These are phyloP conservation scores for Melanargia galathea DNA, from an alignment of 2,888 invertebrate species.

Conservation along the genomic window DNA sequence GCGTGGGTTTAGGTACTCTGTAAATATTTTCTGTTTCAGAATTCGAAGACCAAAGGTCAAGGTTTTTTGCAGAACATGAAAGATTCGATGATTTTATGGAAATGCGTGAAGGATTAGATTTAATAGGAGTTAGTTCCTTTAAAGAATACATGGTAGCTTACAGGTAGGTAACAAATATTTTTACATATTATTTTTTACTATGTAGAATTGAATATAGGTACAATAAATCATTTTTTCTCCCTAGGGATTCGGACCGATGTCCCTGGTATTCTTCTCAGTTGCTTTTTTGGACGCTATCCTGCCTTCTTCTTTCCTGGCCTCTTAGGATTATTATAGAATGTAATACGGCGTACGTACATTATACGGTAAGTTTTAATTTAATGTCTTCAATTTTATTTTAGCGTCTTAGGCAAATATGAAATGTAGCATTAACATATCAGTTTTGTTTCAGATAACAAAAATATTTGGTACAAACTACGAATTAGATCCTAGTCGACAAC, in stretches of 20 bases:
- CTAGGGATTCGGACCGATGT: conserved; percentile 74
- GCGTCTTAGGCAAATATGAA: neutral
- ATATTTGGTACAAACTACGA: conserved; percentile 89
- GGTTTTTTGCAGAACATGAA: conserved; percentile 91
- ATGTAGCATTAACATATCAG: neutral
- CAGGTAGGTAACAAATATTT: conserved; percentile 56
- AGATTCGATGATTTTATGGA: conserved; percentile 92
- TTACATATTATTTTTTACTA: neutral
- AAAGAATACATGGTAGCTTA: conserved; percentile 82
- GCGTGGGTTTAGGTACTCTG: too few relatives aligned
- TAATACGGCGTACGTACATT: conserved; percentile 91
- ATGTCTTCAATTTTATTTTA: neutral
- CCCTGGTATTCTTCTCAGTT: conserved; percentile 87
- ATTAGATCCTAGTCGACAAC: conserved; percentile 73
- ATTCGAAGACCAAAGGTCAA: conserved; percentile 90
- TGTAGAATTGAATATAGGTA: neutral
- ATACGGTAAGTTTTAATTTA: conserved; percentile 83
- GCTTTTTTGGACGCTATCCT: conserved; percentile 89
- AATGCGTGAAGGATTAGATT: conserved; percentile 90
- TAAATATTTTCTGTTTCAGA: conserved; percentile 70
- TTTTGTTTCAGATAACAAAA: conserved; percentile 84
- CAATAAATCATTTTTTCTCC: neutral
- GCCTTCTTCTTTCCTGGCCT: conserved; percentile 91
- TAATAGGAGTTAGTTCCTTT: conserved; percentile 84
- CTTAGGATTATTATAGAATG: conserved; percentile 89